Percentiles rank a stretch among this genome's conserved stretches.
phyloP scores from a whole-genome alignment of 2,113 vertebrate species.

The Dromaius novaehollandiae region DNA sequence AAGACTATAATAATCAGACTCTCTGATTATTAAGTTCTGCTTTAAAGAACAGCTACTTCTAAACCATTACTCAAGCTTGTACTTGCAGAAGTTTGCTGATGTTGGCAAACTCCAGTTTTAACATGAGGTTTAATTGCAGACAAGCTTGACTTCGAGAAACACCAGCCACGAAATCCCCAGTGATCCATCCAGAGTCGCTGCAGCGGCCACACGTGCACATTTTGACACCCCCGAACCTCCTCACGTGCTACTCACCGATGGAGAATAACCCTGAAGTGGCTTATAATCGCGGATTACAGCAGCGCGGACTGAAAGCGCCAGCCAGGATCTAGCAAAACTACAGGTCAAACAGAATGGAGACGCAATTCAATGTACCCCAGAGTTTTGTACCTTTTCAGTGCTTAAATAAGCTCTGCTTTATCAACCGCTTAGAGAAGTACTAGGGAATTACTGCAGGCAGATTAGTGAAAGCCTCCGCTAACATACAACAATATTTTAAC shows the following conservation, averaged over 20 bases:
- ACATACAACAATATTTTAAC: not conserved
- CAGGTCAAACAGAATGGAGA: not conserved
- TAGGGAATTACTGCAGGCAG: not conserved
- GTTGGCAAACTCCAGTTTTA: not conserved
- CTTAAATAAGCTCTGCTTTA: not conserved
- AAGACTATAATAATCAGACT: not conserved
- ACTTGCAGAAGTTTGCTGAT: not conserved
- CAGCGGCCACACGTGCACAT: no score
- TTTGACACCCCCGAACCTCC: not conserved
- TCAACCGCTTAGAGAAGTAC: not conserved
- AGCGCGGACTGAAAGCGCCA: not conserved
- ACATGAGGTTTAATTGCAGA: not conserved
- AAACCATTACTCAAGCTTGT: not conserved
- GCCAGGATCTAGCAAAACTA: not conserved
- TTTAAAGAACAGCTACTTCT: not conserved
- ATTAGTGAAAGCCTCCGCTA: not conserved
- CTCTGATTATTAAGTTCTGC: not conserved
- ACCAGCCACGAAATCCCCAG: not conserved
- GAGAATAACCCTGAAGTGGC: no score
- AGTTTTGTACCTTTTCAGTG: not conserved
- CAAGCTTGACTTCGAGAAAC: not conserved
- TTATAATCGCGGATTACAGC: not conserved
- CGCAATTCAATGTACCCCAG: not conserved
- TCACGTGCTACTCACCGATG: not conserved
- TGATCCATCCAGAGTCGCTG: not conserved